Conservation (phyloP, 1,140 invertebrate genomes). For the Eciton burchellii region DNA sequence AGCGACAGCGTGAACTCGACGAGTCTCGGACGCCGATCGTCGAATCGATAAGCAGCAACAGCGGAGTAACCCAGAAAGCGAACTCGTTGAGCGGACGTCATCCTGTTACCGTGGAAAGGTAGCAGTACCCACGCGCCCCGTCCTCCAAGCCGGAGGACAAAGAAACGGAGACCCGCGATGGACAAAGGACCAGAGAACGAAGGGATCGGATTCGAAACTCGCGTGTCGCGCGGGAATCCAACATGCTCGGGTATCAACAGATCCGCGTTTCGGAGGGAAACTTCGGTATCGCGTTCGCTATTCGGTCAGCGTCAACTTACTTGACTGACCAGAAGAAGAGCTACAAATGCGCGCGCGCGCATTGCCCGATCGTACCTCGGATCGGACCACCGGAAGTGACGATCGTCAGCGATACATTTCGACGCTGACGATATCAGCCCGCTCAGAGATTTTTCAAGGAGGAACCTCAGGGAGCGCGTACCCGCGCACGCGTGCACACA, state of each 20-base stretch:
- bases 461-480: not conserved
- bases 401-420: not conserved
- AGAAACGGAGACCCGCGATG: constrained; percentile 55
- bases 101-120: constrained; percentile 47
- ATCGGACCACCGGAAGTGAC: not conserved
- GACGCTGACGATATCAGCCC: not conserved
- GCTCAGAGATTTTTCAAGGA: not conserved
- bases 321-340: constrained; percentile 68
- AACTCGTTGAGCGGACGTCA: constrained; percentile 9
- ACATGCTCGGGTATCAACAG: constrained; percentile 78
- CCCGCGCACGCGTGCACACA: not conserved
- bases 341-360: constrained; percentile 1
- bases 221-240: constrained; percentile 75
- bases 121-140: not conserved
- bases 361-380: not conserved
- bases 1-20: not conserved
- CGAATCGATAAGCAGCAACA: not conserved
- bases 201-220: constrained; percentile 82
- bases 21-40: not conserved
- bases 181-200: constrained; percentile 66
- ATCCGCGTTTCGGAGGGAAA: constrained; percentile 75
- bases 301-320: constrained; percentile 66
- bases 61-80: not conserved
- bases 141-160: constrained; percentile 9
- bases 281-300: constrained; percentile 66